Evolutionary conservation across 2,797 vertebrate genomes (phyloP).

Genomic region (Gallinago nigripennis): DNA sequence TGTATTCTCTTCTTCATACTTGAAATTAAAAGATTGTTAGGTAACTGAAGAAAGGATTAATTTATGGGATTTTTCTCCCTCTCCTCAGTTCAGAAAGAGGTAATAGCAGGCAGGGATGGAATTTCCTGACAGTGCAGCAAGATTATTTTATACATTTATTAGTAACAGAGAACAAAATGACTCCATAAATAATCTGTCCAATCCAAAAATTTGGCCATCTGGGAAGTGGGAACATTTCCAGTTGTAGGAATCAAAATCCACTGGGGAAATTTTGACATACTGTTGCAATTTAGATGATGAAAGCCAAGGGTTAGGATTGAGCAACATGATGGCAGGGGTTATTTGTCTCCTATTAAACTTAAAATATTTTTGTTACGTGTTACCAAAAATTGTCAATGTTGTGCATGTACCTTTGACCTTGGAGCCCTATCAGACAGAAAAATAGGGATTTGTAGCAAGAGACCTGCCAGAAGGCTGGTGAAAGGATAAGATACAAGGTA

Average conservation of each 20-base stretch:
- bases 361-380: neutral
- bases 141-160: neutral
- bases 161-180: neutral
- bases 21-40: neutral
- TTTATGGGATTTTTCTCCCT: fast-evolving
- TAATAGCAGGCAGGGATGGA: neutral
- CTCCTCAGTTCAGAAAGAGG: neutral
- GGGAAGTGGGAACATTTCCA: neutral
- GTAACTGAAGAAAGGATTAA: neutral
- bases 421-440: neutral
- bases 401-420: neutral
- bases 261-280: neutral
- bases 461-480: neutral
- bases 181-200: neutral
- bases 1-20: neutral
- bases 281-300: fast-evolving
- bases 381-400: neutral
- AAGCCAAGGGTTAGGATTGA: neutral
- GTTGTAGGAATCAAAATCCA: neutral
- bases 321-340: neutral
- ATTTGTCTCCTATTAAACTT: neutral
- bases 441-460: neutral
- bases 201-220: neutral
- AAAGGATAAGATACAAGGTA: neutral
- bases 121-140: neutral